Base-by-base conservation (phyloP, 2,888 invertebrate genomes). In the Epistrophella euchroma region DNA sequence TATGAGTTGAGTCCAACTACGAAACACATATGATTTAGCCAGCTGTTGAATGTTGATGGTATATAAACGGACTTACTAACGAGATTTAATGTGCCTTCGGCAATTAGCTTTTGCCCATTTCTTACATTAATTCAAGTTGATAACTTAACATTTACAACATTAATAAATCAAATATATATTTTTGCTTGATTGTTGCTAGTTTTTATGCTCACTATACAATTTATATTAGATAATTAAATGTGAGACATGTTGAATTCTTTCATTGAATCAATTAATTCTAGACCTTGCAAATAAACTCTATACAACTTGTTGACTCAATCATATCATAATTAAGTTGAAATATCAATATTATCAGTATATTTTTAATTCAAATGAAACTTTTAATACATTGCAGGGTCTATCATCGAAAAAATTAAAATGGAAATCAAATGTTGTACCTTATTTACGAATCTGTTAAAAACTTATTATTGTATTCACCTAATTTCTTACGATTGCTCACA, bases 1-100 rank as follows among this genome's bases (percentile, higher is more conserved):
- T 32, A 70, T 70, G 35, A 55, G 47, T 64, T 71, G 43, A 25
- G 55, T 43, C 62, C n/a, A 56, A 58, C 73, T 56, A 25, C 28
- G 19, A 10, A 55, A 19, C n/a, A 35, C 5, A 50, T 60, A 10
- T 3, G 17, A 78, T 73, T 72, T 35, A 50, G 32, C 5, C 22
- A 47, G 32, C 4, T 11, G n/a, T n/a, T 17, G 3, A 3, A 9
- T 7, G 4, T 50, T 50, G 35, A 50, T 50, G 50, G 10, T 22
- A 19, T 15, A 50, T 37, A 22, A 68, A 50, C 35, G n/a, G 22
- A 37, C 50, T 50, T 68, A 22, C 50, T 68, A 68, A 68, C 50
- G 50, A 68, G 35, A 15, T 22, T 22, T 28, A n/a, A n/a, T 68
- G 50, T 50, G 66, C 66, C 50, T 50, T 47, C 2, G 35, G 66